Evolutionary conservation across 2,797 vertebrate genomes (phyloP).

Genomic region (Heliangelus exortis): DNA sequence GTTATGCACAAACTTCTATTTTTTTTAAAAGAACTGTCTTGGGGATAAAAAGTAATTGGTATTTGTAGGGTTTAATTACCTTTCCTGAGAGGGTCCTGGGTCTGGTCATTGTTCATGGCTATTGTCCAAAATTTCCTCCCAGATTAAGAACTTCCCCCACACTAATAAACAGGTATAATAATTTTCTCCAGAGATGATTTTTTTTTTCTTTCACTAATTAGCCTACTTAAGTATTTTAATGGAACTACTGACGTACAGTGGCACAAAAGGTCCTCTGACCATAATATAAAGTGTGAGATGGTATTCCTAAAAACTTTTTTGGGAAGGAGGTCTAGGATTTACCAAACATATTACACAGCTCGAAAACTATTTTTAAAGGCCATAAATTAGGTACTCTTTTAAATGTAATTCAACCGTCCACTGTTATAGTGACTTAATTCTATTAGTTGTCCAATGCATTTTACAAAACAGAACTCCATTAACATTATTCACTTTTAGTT

Average conservation of each 20-base stretch:
- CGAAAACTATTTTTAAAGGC: constrained; percentile 53
- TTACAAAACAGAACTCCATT: constrained; percentile 71
- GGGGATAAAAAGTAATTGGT: neutral
- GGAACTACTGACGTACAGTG: neutral
- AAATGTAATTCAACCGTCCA: constrained; percentile 62
- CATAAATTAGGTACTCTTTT: constrained; percentile 57
- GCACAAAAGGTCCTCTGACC: neutral
- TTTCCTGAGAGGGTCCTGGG: neutral
- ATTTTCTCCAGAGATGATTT: constrained; percentile 13
- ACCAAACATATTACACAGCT: neutral
- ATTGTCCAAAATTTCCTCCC: constrained; percentile 10
- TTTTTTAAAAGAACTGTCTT: neutral
- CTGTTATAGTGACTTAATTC: constrained; percentile 51
- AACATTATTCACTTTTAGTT: constrained; percentile 62
- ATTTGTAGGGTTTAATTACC: neutral
- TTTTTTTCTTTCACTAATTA: constrained; percentile 52
- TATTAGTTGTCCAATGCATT: constrained; percentile 58
- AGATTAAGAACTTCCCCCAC: constrained; percentile 14
- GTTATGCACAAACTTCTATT: neutral
- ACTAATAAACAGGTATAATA: constrained; percentile 34
- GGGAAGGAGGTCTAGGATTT: neutral
- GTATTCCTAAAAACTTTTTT: neutral
- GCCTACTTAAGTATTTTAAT: constrained; percentile 51
- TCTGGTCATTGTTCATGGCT: neutral
- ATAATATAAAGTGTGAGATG: neutral